Base-by-base conservation (phyloP, 2,113 vertebrate species). In the Lethenteron camtschaticum region DNA sequence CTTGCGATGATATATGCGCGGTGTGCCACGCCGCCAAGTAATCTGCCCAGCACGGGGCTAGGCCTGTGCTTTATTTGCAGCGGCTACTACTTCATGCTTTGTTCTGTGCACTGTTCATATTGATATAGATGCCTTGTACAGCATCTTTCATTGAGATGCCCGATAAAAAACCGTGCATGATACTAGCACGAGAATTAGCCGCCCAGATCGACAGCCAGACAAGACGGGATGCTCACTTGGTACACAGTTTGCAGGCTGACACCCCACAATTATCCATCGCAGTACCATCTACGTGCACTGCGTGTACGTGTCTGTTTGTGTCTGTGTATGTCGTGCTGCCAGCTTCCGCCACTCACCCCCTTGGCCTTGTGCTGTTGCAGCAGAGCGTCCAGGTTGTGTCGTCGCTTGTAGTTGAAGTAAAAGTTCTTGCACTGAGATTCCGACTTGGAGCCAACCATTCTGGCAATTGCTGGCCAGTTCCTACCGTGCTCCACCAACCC, bases 351-450 rank as follows among this genome's bases (percentile, higher is more conserved):
- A 83, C 86, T 85, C 58, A 84, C 71, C 56, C 20, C 84, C 76
- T 83, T 85, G 76, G 92, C 87, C 71, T 96, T 99, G 80, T 96
- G 87, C 76, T 96, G 90, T 72, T 96, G 92, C 10, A 99, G 85
- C 12, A 99, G 83, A 75, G 88, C 91, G 78, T 99, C 94, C 72
- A 99, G 82, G 72, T 96, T 99, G 75, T 97, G 92, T 55, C 90
- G 81, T 73, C 92, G 82, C 80, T 99, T 99, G 74, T 97, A 97
- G 75, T 99, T 99, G 76, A 99, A 99, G 76, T 99, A 99, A 77
- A 99, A 99, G 79, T 99, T 99, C 80, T 99, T 99, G 80, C 94
- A 99, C 70, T 97, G 94, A 14, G 90, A 89, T 80, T 97, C 92
- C 41, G 90, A 96, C 82, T 99, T 99, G 0, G 88, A 90, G 75